Conservation (phyloP, 1,140 invertebrate genomes). For the Cataglyphis hispanica region DNA sequence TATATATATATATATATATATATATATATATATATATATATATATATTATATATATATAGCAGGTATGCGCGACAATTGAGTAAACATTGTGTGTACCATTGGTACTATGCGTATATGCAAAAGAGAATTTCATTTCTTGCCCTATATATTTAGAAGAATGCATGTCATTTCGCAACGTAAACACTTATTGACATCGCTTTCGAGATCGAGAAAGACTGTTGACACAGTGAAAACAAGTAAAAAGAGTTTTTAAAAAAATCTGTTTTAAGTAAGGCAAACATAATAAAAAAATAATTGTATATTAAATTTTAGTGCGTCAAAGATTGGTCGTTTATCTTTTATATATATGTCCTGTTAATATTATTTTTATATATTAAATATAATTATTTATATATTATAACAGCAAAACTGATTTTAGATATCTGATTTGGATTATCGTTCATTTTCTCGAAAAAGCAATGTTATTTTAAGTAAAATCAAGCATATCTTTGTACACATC, state of each 20-base stretch:
- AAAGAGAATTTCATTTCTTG: constrained; percentile 37
- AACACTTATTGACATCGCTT: not conserved
- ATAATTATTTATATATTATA: too few species aligned
- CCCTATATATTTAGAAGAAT: not conserved
- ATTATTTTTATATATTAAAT: too few species aligned
- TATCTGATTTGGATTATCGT: too few species aligned
- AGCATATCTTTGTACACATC: constrained; percentile 18
- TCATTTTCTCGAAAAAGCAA: too few species aligned
- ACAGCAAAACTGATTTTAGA: too few species aligned
- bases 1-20: too few species aligned
- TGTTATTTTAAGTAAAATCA: not conserved
- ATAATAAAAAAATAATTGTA: not conserved
- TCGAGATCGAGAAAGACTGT: not conserved
- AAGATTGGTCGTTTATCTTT: too few species aligned
- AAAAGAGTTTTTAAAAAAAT: not conserved
- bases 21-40: too few species aligned
- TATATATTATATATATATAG: too few species aligned
- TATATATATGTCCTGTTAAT: too few species aligned
- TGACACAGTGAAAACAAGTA: not conserved
- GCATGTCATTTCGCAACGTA: not conserved
- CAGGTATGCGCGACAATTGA: constrained; percentile 45
- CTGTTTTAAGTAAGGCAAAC: not conserved
- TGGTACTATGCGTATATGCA: constrained; percentile 1
- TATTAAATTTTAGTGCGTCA: too few species aligned
- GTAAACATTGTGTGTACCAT: constrained; percentile 14